Evolutionary conservation across 1,140 invertebrate genomes (phyloP), one percentile per base, ranked within the genome.

Genomic region (Dolichoris vasculosae): DNA sequence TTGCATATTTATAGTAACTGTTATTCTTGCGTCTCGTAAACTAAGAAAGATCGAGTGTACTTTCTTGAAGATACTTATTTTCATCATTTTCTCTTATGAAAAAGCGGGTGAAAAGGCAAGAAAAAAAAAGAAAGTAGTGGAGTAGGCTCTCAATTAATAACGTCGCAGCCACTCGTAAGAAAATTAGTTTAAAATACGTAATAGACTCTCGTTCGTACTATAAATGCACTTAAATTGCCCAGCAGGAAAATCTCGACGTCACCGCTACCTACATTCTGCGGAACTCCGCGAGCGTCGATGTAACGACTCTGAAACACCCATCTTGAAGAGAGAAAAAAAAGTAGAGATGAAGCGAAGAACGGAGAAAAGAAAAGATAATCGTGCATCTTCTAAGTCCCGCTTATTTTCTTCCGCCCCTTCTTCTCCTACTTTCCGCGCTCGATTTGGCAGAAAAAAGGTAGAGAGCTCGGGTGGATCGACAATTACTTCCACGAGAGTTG

Each of bases 131-230:
- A 59, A 59, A 40, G 13, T 63, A 84, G 23, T 40, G 26, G 48
- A 46, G 78, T 79, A 48, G 43, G 43, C 82, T 86, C 82, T 83
- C 79, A 88, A 87, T 80, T 87, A 87, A 84, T 84, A 79, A 79
- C 83, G 76, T 69, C 35, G 63, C 11, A 51, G 63, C 63, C 43
- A 55, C 30, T 59, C 17, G 6, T 17, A 30, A 20, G 51, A 79
- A 85, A 85, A 81, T 85, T 85, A 75, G 51, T 59, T 67, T 48
- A 46, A 85, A 69, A 79, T 71, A n/a, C 83, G 76, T 75, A 79
- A 55, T 69, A 46, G 46, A n/a, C 67, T 67, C 75, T 76, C 86
- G 73, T 67, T 55, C 77, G 79, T 71, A 75, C n/a, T 75, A 71
- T 71, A 81, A 86, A 82, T 87, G 82, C 76, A 85, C 85, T 88